phyloP scores from a whole-genome alignment of 2,113 vertebrate species.

The Suncus etruscus region DNA sequence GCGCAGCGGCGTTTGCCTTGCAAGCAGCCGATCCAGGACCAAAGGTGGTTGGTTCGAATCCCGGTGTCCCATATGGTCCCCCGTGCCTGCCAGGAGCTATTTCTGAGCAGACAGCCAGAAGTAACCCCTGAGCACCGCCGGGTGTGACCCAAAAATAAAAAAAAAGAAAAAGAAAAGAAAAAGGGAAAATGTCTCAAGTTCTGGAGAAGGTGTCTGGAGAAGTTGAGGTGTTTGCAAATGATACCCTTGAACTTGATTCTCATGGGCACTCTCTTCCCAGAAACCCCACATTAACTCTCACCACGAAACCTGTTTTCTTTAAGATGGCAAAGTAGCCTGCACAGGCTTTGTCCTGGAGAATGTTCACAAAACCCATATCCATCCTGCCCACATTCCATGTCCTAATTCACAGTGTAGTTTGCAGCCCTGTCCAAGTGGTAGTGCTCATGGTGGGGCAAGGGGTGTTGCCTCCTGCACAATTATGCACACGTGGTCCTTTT shows the following conservation, averaged over 20 bases:
- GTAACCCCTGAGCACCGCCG: too few species aligned
- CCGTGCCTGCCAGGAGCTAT: too few species aligned
- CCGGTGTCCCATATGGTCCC: too few species aligned
- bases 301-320: slow-evolving; percentile 35
- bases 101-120: too few species aligned
- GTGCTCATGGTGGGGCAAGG: neutral
- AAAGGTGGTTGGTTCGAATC: too few species aligned
- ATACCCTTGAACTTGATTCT: slow-evolving; percentile 40
- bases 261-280: neutral
- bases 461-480: too few species aligned
- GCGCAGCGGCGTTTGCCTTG: too few species aligned
- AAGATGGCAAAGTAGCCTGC: slow-evolving; percentile 52
- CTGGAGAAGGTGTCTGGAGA: neutral
- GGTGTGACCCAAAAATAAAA: too few species aligned
- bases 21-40: too few species aligned
- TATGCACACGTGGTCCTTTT: neutral
- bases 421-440: neutral
- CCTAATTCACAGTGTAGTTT: slow-evolving; percentile 69
- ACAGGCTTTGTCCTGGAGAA: slow-evolving; percentile 67
- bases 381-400: slow-evolving; percentile 70
- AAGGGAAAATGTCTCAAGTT: neutral
- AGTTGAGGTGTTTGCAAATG: neutral
- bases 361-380: slow-evolving; percentile 68
- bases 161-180: too few species aligned
- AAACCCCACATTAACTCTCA: neutral